Evolutionary conservation across 2,888 invertebrate species (phyloP).

Genomic region (Spodoptera picta): DNA sequence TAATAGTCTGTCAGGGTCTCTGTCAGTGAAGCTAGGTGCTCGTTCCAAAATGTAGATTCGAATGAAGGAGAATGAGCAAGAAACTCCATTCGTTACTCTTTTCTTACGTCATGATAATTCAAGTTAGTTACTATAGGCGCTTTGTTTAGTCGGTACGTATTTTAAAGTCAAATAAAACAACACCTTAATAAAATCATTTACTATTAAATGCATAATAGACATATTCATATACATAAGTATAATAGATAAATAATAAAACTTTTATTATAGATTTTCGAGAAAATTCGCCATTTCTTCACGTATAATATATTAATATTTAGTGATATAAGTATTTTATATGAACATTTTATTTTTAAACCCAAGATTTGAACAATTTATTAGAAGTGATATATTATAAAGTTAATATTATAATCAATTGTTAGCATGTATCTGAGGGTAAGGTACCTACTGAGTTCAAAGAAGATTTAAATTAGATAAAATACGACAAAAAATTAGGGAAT

Average conservation of each 20-base stretch:
- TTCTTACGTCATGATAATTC: too few relatives aligned
- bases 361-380: constrained; percentile 12
- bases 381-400: constrained; percentile 1
- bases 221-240: constrained; percentile 30
- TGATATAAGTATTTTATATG: constrained; percentile 5
- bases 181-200: constrained; percentile 35
- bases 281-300: constrained; percentile 10
- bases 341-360: constrained; percentile 15
- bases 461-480: too few relatives aligned
- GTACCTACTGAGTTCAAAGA: too few relatives aligned
- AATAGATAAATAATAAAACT: constrained; percentile 1
- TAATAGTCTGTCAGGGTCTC: too few relatives aligned
- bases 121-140: too few relatives aligned
- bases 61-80: too few relatives aligned
- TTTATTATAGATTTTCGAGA: constrained; percentile 14
- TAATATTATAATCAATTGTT: constrained; percentile 9
- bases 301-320: constrained; percentile 1
- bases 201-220: constrained; percentile 52
- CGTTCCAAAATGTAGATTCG: too few relatives aligned
- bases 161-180: constrained; percentile 13
- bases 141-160: too few relatives aligned
- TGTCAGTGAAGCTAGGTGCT: too few relatives aligned
- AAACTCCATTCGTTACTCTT: too few relatives aligned
- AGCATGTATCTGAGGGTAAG: background rate
- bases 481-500: too few relatives aligned